Conservation (phyloP, 2,797 vertebrate species). For the Cygnus olor region DNA sequence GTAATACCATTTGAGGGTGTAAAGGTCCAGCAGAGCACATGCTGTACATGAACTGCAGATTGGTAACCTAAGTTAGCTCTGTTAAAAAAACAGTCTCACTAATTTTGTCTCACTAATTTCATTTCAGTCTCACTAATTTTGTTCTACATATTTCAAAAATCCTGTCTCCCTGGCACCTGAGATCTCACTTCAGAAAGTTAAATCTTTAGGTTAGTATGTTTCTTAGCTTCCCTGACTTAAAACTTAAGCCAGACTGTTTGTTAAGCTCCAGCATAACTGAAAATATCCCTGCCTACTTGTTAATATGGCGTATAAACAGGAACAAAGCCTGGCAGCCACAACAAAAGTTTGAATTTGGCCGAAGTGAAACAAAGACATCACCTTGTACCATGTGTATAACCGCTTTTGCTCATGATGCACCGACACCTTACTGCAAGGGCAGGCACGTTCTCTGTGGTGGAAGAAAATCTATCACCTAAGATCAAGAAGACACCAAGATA, state of each 20-base stretch:
- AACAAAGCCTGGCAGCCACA: not conserved
- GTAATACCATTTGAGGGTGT: not conserved
- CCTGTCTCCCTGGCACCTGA: not conserved
- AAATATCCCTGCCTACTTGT: not conserved
- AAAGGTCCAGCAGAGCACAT: not conserved
- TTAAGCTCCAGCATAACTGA: not conserved
- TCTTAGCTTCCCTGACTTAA: not conserved
- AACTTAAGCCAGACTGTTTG: not conserved
- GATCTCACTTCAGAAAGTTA: not conserved
- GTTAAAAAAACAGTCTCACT: not conserved
- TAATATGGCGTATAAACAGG: not conserved
- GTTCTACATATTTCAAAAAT: not conserved
- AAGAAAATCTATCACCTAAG: not conserved
- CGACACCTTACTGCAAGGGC: not conserved
- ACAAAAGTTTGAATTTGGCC: not conserved
- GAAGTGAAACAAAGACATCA: not conserved
- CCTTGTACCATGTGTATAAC: not conserved
- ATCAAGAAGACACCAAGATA: not conserved
- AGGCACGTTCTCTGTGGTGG: not conserved
- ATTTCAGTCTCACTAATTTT: not conserved
- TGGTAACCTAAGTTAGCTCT: not conserved
- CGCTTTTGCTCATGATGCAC: not conserved
- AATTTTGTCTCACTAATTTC: not conserved
- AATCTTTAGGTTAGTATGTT: not conserved
- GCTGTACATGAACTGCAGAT: not conserved